phyloP scores from a whole-genome alignment of 2,888 invertebrate genomes.

The Drosophila lacicola region DNA sequence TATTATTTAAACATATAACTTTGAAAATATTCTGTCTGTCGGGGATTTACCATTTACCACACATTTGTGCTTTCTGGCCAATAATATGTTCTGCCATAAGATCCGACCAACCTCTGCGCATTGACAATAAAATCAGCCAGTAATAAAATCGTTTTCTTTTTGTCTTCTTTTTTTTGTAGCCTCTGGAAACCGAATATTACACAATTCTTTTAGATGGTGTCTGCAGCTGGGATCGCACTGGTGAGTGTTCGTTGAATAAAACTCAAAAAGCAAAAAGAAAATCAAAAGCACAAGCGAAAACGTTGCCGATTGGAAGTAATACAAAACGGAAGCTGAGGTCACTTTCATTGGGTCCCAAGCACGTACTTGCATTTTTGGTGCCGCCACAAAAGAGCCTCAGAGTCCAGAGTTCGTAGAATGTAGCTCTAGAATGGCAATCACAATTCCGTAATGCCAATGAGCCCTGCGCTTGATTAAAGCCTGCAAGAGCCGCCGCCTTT shows the following conservation, averaged over 20 bases:
- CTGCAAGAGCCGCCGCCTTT: conserved; percentile 2
- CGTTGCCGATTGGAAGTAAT: conserved; percentile 32
- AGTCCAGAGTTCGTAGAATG: conserved; percentile 12
- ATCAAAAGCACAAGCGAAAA: conserved; percentile 13
- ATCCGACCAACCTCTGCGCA: not conserved
- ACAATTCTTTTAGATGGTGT: conserved; percentile 3
- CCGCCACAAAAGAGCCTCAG: conserved; percentile 8
- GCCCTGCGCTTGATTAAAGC: conserved; percentile 9
- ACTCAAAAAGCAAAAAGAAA: not conserved
- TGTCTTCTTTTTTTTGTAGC: not conserved
- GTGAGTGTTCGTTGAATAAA: conserved; percentile 11
- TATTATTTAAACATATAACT: no score
- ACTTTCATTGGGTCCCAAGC: conserved; percentile 27
- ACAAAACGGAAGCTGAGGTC: conserved; percentile 49
- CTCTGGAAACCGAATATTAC: conserved; percentile 2
- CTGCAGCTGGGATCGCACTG: conserved; percentile 14
- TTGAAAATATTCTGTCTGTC: no score
- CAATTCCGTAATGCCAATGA: conserved; percentile 3
- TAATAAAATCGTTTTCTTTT: not conserved
- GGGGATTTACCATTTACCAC: no score
- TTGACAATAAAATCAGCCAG: not conserved
- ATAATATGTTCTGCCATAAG: not conserved
- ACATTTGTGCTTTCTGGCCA: not conserved
- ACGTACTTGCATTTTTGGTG: conserved; percentile 45
- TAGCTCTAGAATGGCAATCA: conserved; percentile 2